Evolutionary conservation across 2,797 vertebrate species (phyloP).

Genomic region (Platalea minor): DNA sequence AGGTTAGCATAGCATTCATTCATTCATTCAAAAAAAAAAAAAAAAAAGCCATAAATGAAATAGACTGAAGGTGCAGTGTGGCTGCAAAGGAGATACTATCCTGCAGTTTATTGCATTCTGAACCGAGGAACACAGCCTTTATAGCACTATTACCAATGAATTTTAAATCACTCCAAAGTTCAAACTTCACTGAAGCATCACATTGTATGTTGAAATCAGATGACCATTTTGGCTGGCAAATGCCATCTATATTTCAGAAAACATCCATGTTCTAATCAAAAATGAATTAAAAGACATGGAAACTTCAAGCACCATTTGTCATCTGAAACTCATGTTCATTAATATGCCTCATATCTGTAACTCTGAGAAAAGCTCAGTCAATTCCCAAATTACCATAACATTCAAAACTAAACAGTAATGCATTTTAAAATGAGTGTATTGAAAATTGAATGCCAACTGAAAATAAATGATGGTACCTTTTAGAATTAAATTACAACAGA

Average conservation of each 20-base stretch:
- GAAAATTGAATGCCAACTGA: conserved; percentile 80
- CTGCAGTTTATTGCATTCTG: conserved; percentile 55
- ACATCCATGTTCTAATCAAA: conserved; percentile 80
- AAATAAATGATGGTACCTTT: conserved; percentile 78
- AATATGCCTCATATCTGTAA: conserved; percentile 67
- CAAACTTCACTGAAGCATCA: conserved; percentile 75
- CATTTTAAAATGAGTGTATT: conserved; percentile 80
- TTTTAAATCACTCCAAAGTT: conserved; percentile 76
- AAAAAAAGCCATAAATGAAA: conserved; percentile 21
- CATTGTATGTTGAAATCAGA: conserved; percentile 72
- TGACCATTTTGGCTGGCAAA: conserved; percentile 73
- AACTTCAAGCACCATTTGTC: conserved; percentile 77
- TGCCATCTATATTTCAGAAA: conserved; percentile 76
- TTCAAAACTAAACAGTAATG: conserved; percentile 79
- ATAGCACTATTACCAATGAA: conserved; percentile 68
- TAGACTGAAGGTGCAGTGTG: conserved; percentile 3
- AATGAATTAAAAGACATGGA: conserved; percentile 79
- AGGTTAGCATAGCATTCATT: conserved; percentile 21
- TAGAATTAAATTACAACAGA: conserved; percentile 75
- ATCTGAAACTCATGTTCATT: conserved; percentile 76
- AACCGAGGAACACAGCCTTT: conserved; percentile 60
- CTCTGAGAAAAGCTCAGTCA: conserved; percentile 78
- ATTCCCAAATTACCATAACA: conserved; percentile 78
- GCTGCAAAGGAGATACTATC: conserved; percentile 20
- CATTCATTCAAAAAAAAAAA: not conserved